Evolutionary conservation across 2,888 invertebrate genomes (phyloP), one percentile per base, ranked within the genome.

Genomic region (Tetrapedia diversipes): DNA sequence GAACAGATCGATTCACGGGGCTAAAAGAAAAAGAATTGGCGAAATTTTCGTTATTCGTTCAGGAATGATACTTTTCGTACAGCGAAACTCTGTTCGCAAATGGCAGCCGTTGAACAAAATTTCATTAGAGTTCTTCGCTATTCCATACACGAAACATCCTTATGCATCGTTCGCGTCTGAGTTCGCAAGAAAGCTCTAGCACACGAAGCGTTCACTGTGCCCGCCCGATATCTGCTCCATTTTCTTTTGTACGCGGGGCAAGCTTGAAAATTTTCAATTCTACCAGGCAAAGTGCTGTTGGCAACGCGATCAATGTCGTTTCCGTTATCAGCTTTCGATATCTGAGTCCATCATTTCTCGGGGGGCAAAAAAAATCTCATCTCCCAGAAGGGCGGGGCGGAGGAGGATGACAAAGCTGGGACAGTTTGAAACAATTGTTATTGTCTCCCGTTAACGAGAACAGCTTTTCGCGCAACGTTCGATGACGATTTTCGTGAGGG

Each of bases 191-290:
- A 60, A 65, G 56, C 56, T 57, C 16, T n/a, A n/a, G 4, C 45
- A n/a, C 22, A 49, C 16, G 56, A 24, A 11, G 41, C n/a, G 2
- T 22, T 19, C 63, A n/a, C n/a, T n/a, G n/a, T 34, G 11, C 47
- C 34, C 32, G 43, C 10, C 24, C 60, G n/a, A 54, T 61, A 39
- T 61, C 60, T 60, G 60, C 29, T 39, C 39, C 39, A 37, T 59
- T 60, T 56, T 47, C 60, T 22, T 53, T 16, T 34, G 59, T 53
- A 37, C 11, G 37, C 34, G 24, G n/a, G 41, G 19, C 22, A 7
- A 19, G 45, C 54, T 59, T 27, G 72, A 24, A 72, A 64, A 64
- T 75, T 59, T 72, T 64, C 73, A 72, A 53, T 64, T 72, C 59
- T 34, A 47, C n/a, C 24, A 47, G 19, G 32, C 39, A 45, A 54